Evolutionary conservation across 2,113 vertebrate genomes (phyloP).

Genomic region (Chaetura pelagica): DNA sequence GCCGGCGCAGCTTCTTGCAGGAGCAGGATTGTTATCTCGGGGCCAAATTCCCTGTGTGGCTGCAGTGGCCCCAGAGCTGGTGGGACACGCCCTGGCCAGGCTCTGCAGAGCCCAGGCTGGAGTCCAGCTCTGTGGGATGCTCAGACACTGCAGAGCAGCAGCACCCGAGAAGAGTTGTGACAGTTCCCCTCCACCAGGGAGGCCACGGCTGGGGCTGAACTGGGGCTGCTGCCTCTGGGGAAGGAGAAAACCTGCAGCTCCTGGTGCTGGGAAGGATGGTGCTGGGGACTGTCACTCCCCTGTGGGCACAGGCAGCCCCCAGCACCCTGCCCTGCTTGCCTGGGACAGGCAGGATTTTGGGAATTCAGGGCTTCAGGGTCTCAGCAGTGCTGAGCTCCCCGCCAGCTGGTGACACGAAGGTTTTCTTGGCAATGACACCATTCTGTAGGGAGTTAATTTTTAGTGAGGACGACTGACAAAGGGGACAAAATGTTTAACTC

Average conservation of each 20-base stretch:
- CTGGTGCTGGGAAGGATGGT: not conserved
- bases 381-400: not conserved
- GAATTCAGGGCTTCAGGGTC: no score
- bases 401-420: not conserved
- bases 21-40: not conserved
- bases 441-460: conserved; percentile 32
- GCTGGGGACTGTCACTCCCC: no score
- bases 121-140: not conserved
- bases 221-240: not conserved
- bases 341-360: not conserved
- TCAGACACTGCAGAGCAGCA: not conserved
- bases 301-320: not conserved
- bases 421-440: not conserved
- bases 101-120: not conserved
- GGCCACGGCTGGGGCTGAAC: not conserved
- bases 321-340: not conserved
- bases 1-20: not conserved
- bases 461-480: conserved; percentile 22
- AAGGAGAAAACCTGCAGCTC: not conserved
- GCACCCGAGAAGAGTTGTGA: not conserved
- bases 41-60: not conserved
- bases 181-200: accelerated
- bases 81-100: not conserved
- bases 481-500: conserved; percentile 3
- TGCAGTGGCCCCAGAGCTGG: not conserved